Evolutionary conservation across 2,888 invertebrate species (phyloP), one percentile per base, ranked within the genome.

Genomic region (Blastobasis adustella): DNA sequence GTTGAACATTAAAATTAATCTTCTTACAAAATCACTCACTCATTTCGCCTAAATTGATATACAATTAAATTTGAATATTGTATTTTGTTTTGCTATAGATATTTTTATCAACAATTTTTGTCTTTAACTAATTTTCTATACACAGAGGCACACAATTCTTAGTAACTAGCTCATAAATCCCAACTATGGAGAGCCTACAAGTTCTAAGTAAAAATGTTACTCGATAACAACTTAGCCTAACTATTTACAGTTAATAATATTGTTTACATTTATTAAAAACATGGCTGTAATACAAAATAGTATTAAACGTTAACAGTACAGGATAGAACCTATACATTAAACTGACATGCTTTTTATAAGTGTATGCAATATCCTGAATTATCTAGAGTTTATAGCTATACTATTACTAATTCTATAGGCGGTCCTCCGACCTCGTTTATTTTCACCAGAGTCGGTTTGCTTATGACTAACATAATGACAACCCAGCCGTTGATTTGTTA

Each of bases 141-240:
- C 79, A 85, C 80, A 76, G 84, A 86, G 87, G 87, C 87, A 88
- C 87, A 82, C 84, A 76, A 80, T 85, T 65, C 83, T 86, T 87
- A 85, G 57, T 73, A 69, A 65, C 79, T 81, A 81, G 67, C 70
- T 71, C 72, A 58, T 58, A 62, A 55, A 55, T 54, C 54, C 57
- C 63, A 23, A 23, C 23, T 23, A 23, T 23, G 23, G 23, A 57
- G 67, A 71, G 66, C 61, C 59, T 61, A 63, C 23, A 53, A 60
- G 58, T 67, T 66, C 66, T 69, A 71, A 72, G 71, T 75, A 70
- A 60, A 69, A 70, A 70, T 64, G 65, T 71, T 66, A 70, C 67
- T 69, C 65, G 61, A 65, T 60, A 66, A 63, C 64, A 57, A 65
- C 66, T 67, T 69, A 71, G 47, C 48, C 58, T 68, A 69, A 61